Conservation (phyloP, 64 coral and sea anemone species). For the Hydrozoanthus tunicans region DNA sequence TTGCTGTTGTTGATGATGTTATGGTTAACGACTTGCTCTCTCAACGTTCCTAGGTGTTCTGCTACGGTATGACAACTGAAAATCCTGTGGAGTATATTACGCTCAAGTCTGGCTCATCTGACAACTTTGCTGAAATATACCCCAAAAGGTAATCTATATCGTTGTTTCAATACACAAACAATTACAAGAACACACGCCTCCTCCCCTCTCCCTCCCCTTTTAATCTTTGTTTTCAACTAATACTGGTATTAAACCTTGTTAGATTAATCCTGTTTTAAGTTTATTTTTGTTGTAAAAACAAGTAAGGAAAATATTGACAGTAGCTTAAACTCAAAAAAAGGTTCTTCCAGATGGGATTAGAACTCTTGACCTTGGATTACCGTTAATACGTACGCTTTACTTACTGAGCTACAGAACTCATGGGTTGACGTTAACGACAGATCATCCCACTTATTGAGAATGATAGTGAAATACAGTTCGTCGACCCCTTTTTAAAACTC, state of each 20-base stretch:
- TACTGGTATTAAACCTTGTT: neutral
- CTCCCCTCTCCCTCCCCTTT: too few species aligned
- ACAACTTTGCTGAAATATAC: constrained; percentile 95
- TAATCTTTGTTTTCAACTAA: too few species aligned
- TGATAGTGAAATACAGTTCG: too few species aligned
- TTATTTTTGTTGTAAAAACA: too few species aligned
- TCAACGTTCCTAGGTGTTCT: constrained; percentile 75
- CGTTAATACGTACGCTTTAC: neutral
- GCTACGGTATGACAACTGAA: constrained; percentile 91
- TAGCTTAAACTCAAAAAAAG: too few species aligned
- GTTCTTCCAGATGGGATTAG: neutral
- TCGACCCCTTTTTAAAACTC: too few species aligned
- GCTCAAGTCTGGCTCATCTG: constrained; percentile 69
- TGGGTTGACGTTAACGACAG: neutral
- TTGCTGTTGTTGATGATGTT: too few species aligned
- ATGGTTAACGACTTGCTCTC: neutral
- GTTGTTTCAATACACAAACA: neutral
- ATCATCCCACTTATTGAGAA: too few species aligned
- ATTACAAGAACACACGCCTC: neutral
- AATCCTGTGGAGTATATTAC: constrained; percentile 90
- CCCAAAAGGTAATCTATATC: constrained; percentile 76
- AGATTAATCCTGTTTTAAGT: too few species aligned
- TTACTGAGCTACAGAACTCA: too few species aligned
- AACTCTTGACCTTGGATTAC: neutral
- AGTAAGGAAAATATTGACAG: too few species aligned